These are phyloP conservation scores for Rhaphigaster nebulosa DNA, from an alignment of 2,888 invertebrate genomes.

Conservation along the genomic window DNA sequence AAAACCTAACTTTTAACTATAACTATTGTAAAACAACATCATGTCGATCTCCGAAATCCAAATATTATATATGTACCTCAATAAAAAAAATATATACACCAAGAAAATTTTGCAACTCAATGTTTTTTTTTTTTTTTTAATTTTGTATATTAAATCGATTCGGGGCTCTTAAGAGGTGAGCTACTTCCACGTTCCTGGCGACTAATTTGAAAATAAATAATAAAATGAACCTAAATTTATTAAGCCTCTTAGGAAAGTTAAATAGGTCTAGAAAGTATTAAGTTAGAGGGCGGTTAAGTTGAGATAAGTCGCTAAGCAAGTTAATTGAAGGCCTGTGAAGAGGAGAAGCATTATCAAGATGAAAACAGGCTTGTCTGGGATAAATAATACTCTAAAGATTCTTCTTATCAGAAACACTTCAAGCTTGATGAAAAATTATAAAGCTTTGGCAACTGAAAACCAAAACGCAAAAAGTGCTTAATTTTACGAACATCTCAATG, in stretches of 20 bases:
- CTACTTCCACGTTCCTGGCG: background rate
- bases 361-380: background rate
- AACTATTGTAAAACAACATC: too few relatives aligned
- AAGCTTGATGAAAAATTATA: background rate
- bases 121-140: too few relatives aligned
- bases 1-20: too few relatives aligned
- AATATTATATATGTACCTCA: too few relatives aligned
- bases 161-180: background rate
- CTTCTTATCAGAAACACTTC: background rate
- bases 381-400: background rate
- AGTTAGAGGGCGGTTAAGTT: background rate
- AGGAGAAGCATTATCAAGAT: background rate
- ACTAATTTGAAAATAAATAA: background rate
- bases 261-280: background rate
- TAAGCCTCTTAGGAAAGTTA: conserved; percentile 5
- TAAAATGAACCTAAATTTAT: background rate
- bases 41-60: too few relatives aligned
- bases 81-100: too few relatives aligned
- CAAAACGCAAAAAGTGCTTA: too few relatives aligned
- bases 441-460: background rate
- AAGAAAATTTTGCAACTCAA: too few relatives aligned
- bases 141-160: too few relatives aligned
- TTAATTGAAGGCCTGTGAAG: conserved; percentile 10
- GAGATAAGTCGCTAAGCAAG: conserved; percentile 21
- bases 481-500: too few relatives aligned